Conservation (phyloP, 2,888 invertebrate species). For the Aproaerema taeniolella region DNA sequence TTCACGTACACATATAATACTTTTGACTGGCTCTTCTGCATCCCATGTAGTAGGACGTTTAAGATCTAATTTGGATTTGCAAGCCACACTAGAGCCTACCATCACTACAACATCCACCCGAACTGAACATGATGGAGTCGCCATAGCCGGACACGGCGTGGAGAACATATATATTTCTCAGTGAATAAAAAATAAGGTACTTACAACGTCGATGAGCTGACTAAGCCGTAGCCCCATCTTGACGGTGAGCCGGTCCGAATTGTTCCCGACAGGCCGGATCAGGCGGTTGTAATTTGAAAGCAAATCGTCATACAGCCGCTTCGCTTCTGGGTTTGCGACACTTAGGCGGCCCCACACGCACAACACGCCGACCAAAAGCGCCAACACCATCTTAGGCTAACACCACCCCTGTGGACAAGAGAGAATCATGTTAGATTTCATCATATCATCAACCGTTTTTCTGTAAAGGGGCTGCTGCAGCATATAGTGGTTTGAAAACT, state of each 20-base stretch:
- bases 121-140: too few species aligned
- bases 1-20: too few species aligned
- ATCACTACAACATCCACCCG: too few species aligned
- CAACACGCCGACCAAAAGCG: conserved; percentile 83
- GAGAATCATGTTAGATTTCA: conserved; percentile 8
- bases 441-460: too few species aligned
- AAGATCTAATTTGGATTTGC: too few species aligned
- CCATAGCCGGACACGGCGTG: too few species aligned
- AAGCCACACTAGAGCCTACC: too few species aligned
- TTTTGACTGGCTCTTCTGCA: too few species aligned
- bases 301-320: conserved; percentile 96
- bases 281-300: conserved; percentile 96
- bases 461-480: too few species aligned
- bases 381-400: conserved; percentile 91
- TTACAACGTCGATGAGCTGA: conserved; percentile 95
- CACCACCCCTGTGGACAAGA: conserved; percentile 84
- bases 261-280: conserved; percentile 95
- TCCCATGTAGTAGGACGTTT: too few species aligned
- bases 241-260: conserved; percentile 95
- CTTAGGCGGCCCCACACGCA: conserved; percentile 87
- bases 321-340: conserved; percentile 94
- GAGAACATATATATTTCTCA: too few species aligned
- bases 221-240: conserved; percentile 95
- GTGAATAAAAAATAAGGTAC: conserved; percentile 59
- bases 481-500: too few species aligned